Conservation (phyloP, 2,888 invertebrate species). For the Andrena fulva region DNA sequence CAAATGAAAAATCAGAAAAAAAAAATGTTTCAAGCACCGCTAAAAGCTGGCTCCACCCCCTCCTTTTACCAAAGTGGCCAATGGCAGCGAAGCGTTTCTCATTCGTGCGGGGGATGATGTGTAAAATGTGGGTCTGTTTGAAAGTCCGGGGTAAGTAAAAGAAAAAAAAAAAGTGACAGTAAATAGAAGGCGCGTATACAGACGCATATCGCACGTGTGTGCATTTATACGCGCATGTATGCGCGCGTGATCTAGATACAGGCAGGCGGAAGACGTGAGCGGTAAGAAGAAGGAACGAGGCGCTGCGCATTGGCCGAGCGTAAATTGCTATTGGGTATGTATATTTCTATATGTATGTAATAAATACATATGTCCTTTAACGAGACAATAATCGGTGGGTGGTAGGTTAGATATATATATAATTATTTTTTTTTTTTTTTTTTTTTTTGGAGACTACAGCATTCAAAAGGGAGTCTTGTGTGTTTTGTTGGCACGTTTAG, state of each 20-base stretch:
- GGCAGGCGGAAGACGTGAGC: slow-evolving; percentile 36
- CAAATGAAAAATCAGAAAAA: slow-evolving; percentile 72
- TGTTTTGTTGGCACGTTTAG: slow-evolving; percentile 58
- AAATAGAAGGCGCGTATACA: slow-evolving; percentile 7
- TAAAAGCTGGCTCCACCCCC: slow-evolving; percentile 85
- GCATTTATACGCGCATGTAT: background rate
- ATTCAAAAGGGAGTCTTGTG: slow-evolving; percentile 74
- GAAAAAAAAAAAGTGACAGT: slow-evolving; percentile 13
- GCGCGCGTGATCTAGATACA: slow-evolving; percentile 10
- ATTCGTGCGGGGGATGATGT: slow-evolving; percentile 64
- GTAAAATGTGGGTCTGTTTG: slow-evolving; percentile 27
- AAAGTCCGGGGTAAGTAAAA: slow-evolving; percentile 27
- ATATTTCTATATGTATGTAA: slow-evolving; percentile 52
- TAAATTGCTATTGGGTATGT: slow-evolving; percentile 63
- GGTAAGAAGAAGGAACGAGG: slow-evolving; percentile 66
- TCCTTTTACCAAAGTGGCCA: slow-evolving; percentile 83
- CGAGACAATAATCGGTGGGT: slow-evolving; percentile 60
- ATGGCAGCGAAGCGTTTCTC: slow-evolving; percentile 82
- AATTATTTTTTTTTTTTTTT: slow-evolving; percentile 72
- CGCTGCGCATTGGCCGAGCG: slow-evolving; percentile 83
- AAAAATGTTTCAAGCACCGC: slow-evolving; percentile 80
- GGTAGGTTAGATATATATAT: slow-evolving; percentile 71
- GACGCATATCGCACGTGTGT: background rate
- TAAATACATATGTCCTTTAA: slow-evolving; percentile 52
- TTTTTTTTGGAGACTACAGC: slow-evolving; percentile 79